Conservation (phyloP, 2,797 vertebrate genomes). For the Danio choprae region DNA sequence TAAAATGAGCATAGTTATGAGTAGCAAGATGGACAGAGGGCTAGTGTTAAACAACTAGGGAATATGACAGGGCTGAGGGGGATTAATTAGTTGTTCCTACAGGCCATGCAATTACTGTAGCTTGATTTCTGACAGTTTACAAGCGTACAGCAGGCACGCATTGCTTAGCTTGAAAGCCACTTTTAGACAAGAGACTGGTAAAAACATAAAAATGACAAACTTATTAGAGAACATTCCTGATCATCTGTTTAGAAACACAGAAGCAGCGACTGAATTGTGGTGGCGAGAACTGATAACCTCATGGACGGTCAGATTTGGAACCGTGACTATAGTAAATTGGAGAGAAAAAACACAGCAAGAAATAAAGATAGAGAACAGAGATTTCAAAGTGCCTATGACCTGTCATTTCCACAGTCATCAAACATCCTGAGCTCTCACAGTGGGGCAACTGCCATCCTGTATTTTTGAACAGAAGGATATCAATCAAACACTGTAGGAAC, state of each 20-base stretch:
- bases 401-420: constrained; percentile 37
- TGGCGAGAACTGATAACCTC: not conserved
- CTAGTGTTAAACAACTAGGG: constrained; percentile 10
- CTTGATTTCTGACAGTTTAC: constrained; percentile 13
- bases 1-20: constrained; percentile 15
- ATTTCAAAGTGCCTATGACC: constrained; percentile 21
- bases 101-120: not conserved
- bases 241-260: not conserved
- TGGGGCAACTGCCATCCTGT: constrained; percentile 24
- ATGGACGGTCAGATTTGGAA: not conserved
- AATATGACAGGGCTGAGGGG: not conserved
- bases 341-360: constrained; percentile 6
- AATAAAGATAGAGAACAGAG: not conserved
- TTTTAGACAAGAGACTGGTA: not conserved
- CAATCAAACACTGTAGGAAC: constrained; percentile 25
- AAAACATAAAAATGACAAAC: not conserved
- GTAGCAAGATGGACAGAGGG: not conserved
- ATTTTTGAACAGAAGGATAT: constrained; percentile 22
- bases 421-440: constrained; percentile 14
- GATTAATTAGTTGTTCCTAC: not conserved
- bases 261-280: not conserved
- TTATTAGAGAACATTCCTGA: not conserved
- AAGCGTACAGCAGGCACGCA: not conserved
- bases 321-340: not conserved
- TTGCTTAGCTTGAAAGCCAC: not conserved